phyloP scores from a whole-genome alignment of 2,113 vertebrate genomes.

The Dascyllus trimaculatus region DNA sequence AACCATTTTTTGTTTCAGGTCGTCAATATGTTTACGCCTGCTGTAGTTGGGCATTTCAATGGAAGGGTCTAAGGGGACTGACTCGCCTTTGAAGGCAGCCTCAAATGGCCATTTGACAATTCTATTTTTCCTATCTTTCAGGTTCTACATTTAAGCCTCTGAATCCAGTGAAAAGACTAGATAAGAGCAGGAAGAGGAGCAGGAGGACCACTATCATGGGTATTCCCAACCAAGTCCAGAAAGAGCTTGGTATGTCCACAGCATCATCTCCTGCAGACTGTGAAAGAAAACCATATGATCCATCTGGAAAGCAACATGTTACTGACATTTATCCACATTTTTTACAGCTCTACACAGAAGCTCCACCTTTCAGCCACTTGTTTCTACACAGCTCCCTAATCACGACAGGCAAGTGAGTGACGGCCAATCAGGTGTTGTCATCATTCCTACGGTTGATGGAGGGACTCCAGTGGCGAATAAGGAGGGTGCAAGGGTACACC shows the following conservation, averaged over 20 bases:
- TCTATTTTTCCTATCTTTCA: slow-evolving; percentile 60
- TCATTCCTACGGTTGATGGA: slow-evolving; percentile 91
- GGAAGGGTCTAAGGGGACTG: too few species aligned
- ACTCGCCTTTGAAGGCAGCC: too few species aligned
- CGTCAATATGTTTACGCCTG: too few species aligned
- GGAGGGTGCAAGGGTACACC: slow-evolving; percentile 87
- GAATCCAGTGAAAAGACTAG: slow-evolving; percentile 87
- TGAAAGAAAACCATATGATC: neutral
- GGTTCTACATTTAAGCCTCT: slow-evolving; percentile 96
- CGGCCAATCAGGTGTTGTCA: slow-evolving; percentile 73
- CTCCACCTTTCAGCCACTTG: slow-evolving; percentile 70
- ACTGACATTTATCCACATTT: neutral
- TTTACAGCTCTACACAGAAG: slow-evolving; percentile 77
- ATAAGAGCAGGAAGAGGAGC: slow-evolving; percentile 85
- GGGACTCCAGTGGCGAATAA: slow-evolving; percentile 67
- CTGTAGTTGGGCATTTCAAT: too few species aligned
- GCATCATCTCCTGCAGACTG: neutral
- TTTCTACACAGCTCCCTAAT: slow-evolving; percentile 60
- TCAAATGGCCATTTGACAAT: too few species aligned
- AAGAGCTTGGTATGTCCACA: slow-evolving; percentile 90
- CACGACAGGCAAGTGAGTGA: slow-evolving; percentile 51
- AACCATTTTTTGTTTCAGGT: too few species aligned
- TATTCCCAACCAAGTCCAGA: slow-evolving; percentile 94
- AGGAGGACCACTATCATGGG: slow-evolving; percentile 96
- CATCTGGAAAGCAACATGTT: neutral